Evolutionary conservation across 1,140 invertebrate genomes (phyloP), one percentile per base, ranked within the genome.

Genomic region (Drosophila serrata): DNA sequence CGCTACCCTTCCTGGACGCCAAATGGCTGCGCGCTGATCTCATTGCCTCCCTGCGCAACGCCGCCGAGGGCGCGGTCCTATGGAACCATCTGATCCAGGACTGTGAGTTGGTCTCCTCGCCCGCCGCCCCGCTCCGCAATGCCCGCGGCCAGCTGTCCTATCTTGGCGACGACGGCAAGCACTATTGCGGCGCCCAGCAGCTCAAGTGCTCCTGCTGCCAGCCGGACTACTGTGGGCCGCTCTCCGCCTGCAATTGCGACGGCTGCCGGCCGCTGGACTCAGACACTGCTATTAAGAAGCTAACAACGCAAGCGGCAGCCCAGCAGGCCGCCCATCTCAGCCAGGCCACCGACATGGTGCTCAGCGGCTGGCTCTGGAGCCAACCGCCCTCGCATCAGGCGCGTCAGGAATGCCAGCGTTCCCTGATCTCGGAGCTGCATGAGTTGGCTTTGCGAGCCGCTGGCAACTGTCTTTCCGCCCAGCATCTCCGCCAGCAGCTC

Each of bases 1-100:
- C 91, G 7, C 48, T 93, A 33, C 91, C 90, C 19, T 93, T 79
- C 57, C 58, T 93, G 45, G 92, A 93, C 57, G 60, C 65, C 13
- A 93, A 93, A 74, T 93, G 92, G 92, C 68, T 93, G 65, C 81
- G 92, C 35, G 91, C 91, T 45, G 92, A 93, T 91, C 82, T 93
- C 63, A 92, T 92, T 37, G 74, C 82, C 42, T 90, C 82, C 65
- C 67, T 93, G 58, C 90, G 92, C 51, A 90, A 91, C 56, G 62
- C 70, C 29, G 76, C 81, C 61, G 81, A 91, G 48, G 77, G 77
- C 15, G 82, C 92, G 8, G 70, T 92, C 12, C 67, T 93, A 8
- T 93, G 91, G 90, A 93, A 93, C 59, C 90, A 92, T 74, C 57
- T 93, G 0, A 91, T 93, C 19, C 90, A 92, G 61, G 92, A 93